Conservation (phyloP, 2,888 invertebrate species). For the Furcula furcula region DNA sequence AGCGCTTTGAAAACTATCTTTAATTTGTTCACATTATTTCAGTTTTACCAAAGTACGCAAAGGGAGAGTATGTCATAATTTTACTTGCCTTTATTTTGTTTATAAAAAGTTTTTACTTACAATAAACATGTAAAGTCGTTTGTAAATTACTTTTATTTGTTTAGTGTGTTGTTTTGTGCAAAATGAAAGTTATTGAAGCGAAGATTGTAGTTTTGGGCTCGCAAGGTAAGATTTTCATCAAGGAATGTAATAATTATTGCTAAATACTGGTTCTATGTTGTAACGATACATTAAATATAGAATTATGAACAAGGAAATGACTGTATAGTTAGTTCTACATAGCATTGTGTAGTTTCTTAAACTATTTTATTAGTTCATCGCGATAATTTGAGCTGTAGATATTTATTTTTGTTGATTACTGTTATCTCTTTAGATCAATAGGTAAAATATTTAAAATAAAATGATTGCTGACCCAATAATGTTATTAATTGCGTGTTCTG, state of each 20-base stretch:
- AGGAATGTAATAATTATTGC: slow-evolving; percentile 60
- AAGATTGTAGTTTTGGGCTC: slow-evolving; percentile 93
- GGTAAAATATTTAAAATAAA: too few relatives aligned
- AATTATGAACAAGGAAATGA: not conserved
- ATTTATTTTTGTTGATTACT: too few relatives aligned
- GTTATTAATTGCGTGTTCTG: too few relatives aligned
- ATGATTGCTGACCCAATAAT: too few relatives aligned
- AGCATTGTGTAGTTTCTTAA: too few relatives aligned
- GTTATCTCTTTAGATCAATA: too few relatives aligned
- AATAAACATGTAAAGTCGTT: slow-evolving; percentile 31
- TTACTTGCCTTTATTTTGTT: slow-evolving; percentile 20
- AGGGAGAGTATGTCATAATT: slow-evolving; percentile 5
- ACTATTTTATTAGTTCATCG: too few relatives aligned
- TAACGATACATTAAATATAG: slow-evolving; percentile 6
- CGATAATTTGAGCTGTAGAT: too few relatives aligned
- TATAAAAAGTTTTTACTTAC: slow-evolving; percentile 9
- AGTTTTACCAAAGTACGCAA: slow-evolving; percentile 11
- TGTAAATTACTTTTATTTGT: slow-evolving; percentile 11
- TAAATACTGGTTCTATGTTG: slow-evolving; percentile 51
- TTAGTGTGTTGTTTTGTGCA: slow-evolving; percentile 28
- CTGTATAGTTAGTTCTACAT: too few relatives aligned
- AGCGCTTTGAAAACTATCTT: slow-evolving; percentile 3
- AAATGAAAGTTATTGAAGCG: slow-evolving; percentile 89
- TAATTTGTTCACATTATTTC: slow-evolving; percentile 10
- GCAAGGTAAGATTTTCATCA: slow-evolving; percentile 82